Conservation (phyloP, 2,797 vertebrate species). For the Fringilla coelebs region DNA sequence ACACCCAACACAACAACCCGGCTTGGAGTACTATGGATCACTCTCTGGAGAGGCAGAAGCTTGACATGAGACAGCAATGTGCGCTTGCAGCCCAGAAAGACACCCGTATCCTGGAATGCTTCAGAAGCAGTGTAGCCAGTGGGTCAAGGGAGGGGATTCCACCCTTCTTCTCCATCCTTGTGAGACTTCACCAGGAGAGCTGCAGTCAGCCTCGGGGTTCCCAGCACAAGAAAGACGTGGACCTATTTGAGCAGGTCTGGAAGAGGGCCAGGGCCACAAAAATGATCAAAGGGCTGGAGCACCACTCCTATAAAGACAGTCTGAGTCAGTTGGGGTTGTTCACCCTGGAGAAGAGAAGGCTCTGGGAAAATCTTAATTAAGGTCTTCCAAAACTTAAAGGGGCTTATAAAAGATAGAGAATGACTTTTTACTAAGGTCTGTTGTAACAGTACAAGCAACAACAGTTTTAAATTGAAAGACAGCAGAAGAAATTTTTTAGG, state of each 20-base stretch:
- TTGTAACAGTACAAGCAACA: not conserved
- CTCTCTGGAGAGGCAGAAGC: not conserved
- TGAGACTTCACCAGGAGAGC: not conserved
- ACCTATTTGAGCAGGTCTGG: not conserved
- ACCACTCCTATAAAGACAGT: not conserved
- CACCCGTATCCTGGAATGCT: rapidly evolving
- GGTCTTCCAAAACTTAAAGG: not conserved
- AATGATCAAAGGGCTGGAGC: not conserved
- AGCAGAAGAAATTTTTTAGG: not conserved
- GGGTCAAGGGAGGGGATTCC: not conserved
- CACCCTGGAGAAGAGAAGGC: not conserved
- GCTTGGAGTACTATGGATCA: not conserved
- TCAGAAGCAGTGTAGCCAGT: not conserved
- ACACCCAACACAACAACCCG: not conserved
- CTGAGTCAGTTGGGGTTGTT: not conserved
- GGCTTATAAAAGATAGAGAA: not conserved
- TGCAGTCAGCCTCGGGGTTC: rapidly evolving
- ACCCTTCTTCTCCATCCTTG: not conserved
- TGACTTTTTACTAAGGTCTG: not conserved
- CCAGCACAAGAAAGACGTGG: not conserved
- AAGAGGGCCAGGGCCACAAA: not conserved
- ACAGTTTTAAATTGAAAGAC: not conserved
- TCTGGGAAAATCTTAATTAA: not conserved
- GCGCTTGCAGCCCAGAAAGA: not conserved
- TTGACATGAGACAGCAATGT: not conserved